Base-by-base conservation (phyloP, 1,140 invertebrate species). In the Pseudomyrmex cubaensis region DNA sequence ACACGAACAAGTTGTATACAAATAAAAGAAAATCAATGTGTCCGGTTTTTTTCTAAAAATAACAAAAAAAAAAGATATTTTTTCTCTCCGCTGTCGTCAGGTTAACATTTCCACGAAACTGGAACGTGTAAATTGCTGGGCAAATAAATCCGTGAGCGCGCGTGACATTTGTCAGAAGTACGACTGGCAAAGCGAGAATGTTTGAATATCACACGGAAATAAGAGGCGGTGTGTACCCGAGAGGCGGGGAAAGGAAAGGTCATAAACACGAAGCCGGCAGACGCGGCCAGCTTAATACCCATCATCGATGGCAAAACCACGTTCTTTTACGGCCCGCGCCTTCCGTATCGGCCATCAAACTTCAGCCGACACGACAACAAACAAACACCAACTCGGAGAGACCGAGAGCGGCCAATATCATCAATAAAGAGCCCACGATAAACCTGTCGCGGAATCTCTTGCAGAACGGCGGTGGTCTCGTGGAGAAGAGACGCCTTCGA, bases 381-480 rank as follows among this genome's bases (percentile, higher is more conserved):
- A 70, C 76, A 59, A 80, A 59, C 52, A 46, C 44, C 35, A 17
- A 57, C 25, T 25, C 76, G 20, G 48, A 9, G 12, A 46, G 76
- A n/a, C 20, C 10, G 62, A 2, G 48, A n/a, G 44, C 46, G 54
- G 20, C 44, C 76, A 80, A 80, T 72, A 72, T 78, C 54, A 70
- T 78, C 76, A 57, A 78, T 78, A 78, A 78, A 78, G 74, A 56
- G n/a, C 64, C 54, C 48, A 52, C 64, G 64, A 78, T 78, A 78
- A 78, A 78, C 66, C 63, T 35, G 46, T 67, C 63, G 22, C 52
- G 48, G 3, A 52, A 35, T 35, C 50, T 50, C 15, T 17, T 44
- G 54, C 62, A 15, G 44, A 35, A 70, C 35, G 15, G n/a, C 20
- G 20, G 35, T 35, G 35, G 35, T 35, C 35, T 35, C 35, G 35